These are phyloP conservation scores for Melinaea marsaeus DNA, from an alignment of 2,888 invertebrate genomes.

Conservation along the genomic window DNA sequence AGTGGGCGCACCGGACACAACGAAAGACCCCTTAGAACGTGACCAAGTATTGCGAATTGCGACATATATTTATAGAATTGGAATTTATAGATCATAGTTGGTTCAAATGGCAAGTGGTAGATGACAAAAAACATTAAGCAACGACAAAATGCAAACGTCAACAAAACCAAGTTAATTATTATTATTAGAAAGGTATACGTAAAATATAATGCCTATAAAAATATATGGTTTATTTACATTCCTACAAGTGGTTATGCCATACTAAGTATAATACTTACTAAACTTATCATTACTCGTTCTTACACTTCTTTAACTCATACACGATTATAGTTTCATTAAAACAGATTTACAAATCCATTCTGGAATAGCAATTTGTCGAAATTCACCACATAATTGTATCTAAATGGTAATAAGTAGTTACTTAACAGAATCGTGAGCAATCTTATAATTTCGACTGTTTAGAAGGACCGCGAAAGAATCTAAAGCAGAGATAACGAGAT, in stretches of 20 bases:
- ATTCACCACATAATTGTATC: slow-evolving; percentile 18
- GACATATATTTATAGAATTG: background rate
- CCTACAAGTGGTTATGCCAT: too few relatives aligned
- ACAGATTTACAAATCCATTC: slow-evolving; percentile 1
- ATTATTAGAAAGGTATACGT: too few relatives aligned
- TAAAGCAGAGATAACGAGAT: slow-evolving; percentile 28
- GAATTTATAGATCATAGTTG: background rate
- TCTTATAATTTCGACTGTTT: slow-evolving; percentile 23
- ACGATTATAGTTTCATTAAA: background rate
- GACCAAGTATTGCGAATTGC: slow-evolving; percentile 41
- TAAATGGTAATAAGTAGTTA: slow-evolving; percentile 23
- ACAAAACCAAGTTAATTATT: too few relatives aligned
- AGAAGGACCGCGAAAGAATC: slow-evolving; percentile 30
- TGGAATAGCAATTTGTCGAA: slow-evolving; percentile 11
- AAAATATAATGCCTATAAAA: too few relatives aligned
- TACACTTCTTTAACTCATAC: background rate
- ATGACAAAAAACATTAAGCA: background rate
- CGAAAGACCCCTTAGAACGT: slow-evolving; percentile 33
- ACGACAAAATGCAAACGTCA: too few relatives aligned
- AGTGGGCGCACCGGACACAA: slow-evolving; percentile 50
- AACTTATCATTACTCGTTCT: too few relatives aligned
- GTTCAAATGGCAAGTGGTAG: background rate
- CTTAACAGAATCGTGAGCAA: slow-evolving; percentile 30
- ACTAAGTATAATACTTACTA: too few relatives aligned
- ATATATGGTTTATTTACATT: too few relatives aligned